Conservation (phyloP, 2,888 invertebrate species). For the Drosophila kambysellisi region DNA sequence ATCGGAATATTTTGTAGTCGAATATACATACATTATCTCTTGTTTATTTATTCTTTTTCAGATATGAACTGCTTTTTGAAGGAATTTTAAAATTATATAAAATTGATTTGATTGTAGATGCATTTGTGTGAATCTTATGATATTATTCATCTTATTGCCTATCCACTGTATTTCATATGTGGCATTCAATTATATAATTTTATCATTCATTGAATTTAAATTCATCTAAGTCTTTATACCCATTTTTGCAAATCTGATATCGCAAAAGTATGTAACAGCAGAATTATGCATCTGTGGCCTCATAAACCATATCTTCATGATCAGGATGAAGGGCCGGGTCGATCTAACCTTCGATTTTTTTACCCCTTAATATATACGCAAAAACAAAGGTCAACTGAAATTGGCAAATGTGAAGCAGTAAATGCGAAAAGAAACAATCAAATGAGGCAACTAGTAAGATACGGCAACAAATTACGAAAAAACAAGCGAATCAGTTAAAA, state of each 20-base stretch:
- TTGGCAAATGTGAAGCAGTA: slow-evolving; percentile 26
- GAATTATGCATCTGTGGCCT: not conserved
- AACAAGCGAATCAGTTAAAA: slow-evolving; percentile 6
- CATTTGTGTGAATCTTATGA: not conserved
- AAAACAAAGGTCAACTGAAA: slow-evolving; percentile 20
- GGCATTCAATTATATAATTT: not conserved
- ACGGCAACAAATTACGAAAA: slow-evolving; percentile 11
- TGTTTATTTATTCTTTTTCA: not conserved
- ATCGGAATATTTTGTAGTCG: too few species aligned
- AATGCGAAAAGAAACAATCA: slow-evolving; percentile 16
- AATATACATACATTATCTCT: not conserved
- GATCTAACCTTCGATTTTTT: not conserved
- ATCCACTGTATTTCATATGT: not conserved
- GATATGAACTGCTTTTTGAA: not conserved
- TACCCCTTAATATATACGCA: not conserved
- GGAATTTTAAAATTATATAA: not conserved
- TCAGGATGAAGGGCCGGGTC: not conserved
- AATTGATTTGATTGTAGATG: not conserved
- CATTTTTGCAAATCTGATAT: too few species aligned
- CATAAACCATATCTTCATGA: not conserved
- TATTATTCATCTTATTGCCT: not conserved
- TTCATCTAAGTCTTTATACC: too few species aligned
- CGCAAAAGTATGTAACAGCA: too few species aligned
- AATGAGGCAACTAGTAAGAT: slow-evolving; percentile 22
- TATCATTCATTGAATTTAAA: not conserved